A percentile compares a stretch with the other conserved stretches of the same genome.
Evolutionary conservation across 1,140 invertebrate species (phyloP).

Genomic region (Drosophila parvula): DNA sequence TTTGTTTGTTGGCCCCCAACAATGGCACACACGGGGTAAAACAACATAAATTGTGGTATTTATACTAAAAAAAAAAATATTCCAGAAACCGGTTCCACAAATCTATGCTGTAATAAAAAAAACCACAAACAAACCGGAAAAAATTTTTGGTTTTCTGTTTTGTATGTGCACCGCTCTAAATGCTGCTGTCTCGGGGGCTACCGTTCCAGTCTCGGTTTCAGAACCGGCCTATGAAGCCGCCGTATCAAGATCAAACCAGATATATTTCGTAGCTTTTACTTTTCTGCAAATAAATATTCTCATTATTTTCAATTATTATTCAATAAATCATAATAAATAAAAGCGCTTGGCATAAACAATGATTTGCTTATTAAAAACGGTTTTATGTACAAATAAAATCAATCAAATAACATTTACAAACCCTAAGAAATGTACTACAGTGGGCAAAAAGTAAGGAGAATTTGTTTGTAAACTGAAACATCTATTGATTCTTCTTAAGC

Average conservation of each 20-base stretch:
- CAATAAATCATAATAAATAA: too few species aligned
- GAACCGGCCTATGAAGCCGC: slow-evolving; percentile 39
- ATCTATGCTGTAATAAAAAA: slow-evolving; percentile 73
- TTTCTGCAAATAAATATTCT: slow-evolving; percentile 15
- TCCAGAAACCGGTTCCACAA: slow-evolving; percentile 50
- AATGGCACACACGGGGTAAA: slow-evolving; percentile 35
- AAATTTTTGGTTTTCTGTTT: slow-evolving; percentile 27
- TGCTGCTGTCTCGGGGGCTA: slow-evolving; percentile 38
- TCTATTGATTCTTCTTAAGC: too few species aligned
- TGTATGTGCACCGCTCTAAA: slow-evolving; percentile 40
- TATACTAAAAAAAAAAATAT: slow-evolving; percentile 33
- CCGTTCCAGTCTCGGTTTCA: slow-evolving; percentile 42
- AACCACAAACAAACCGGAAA: slow-evolving; percentile 75
- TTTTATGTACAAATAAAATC: background rate
- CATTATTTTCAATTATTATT: background rate
- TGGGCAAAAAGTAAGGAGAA: too few species aligned
- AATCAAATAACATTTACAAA: background rate
- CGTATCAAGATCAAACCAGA: slow-evolving; percentile 52
- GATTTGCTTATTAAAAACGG: too few species aligned
- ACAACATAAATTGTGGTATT: slow-evolving; percentile 72
- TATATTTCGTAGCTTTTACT: slow-evolving; percentile 29
- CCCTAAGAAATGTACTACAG: too few species aligned
- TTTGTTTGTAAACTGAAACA: too few species aligned
- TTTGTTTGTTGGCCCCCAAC: slow-evolving; percentile 58
- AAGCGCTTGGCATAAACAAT: too few species aligned